A percentile compares a stretch with the other conserved stretches of the same genome.
Conservation (phyloP, 2,113 vertebrate genomes). For the Cinclus cinclus region DNA sequence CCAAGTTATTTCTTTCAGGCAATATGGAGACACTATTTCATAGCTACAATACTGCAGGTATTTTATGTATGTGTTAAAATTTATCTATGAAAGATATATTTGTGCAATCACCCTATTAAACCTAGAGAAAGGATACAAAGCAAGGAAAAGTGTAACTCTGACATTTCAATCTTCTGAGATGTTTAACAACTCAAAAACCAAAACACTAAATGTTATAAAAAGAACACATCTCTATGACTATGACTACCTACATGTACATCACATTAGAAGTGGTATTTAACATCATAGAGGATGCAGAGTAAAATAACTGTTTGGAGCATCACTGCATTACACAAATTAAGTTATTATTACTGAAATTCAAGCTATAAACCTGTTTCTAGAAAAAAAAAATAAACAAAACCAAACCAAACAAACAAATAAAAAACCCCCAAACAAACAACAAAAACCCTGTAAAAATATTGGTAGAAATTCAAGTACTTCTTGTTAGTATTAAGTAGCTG, state of each 20-base stretch:
- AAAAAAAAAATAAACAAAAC: background rate
- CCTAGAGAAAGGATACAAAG: background rate
- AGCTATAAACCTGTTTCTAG: background rate
- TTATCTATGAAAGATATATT: background rate
- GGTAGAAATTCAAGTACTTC: background rate
- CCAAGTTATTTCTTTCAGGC: background rate
- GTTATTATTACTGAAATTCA: background rate
- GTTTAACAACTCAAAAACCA: background rate
- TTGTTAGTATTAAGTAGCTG: background rate
- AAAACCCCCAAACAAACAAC: background rate
- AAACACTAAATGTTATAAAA: background rate
- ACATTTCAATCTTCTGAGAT: background rate
- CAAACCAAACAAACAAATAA: background rate
- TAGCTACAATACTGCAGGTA: background rate
- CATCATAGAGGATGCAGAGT: background rate
- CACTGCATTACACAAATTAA: background rate
- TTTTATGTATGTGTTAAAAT: background rate
- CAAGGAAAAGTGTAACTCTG: background rate
- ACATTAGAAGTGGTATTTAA: background rate
- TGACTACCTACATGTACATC: background rate
- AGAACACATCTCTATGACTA: background rate
- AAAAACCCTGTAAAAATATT: background rate
- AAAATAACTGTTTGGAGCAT: background rate
- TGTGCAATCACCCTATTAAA: background rate
- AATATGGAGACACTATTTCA: background rate